Evolutionary conservation across 2,797 vertebrate species (phyloP).

Genomic region (Anguilla megastoma): DNA sequence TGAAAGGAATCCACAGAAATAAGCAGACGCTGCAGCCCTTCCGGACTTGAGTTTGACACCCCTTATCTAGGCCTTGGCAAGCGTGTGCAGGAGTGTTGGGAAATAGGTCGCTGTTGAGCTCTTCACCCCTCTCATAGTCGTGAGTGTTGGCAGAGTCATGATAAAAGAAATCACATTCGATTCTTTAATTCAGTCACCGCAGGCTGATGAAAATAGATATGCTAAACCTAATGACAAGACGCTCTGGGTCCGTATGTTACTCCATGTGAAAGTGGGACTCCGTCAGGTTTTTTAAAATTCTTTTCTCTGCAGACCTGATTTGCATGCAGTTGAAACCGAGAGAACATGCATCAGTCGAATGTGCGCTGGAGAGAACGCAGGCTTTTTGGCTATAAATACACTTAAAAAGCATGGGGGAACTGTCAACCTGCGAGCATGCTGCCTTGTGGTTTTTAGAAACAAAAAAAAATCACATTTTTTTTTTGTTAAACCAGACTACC

Average conservation of each 20-base stretch:
- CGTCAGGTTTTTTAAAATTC: not conserved
- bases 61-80: not conserved
- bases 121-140: slow-evolving; percentile 50
- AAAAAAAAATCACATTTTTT: not conserved
- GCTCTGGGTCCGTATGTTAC: slow-evolving; percentile 50
- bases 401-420: not conserved
- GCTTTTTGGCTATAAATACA: not conserved
- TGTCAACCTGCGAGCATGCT: not conserved
- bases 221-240: slow-evolving; percentile 24
- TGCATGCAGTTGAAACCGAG: slow-evolving; percentile 41
- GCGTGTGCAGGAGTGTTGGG: not conserved
- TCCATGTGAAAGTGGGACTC: slow-evolving; percentile 42
- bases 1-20: not conserved
- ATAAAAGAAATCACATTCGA: slow-evolving; percentile 43
- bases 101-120: slow-evolving; percentile 33
- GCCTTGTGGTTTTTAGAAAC: not conserved
- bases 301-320: slow-evolving; percentile 41
- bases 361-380: not conserved
- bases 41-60: not conserved
- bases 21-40: not conserved
- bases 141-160: slow-evolving; percentile 34
- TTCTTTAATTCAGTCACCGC: slow-evolving; percentile 24
- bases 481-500: not conserved
- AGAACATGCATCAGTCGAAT: slow-evolving; percentile 22
- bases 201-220: not conserved